Evolutionary conservation across 2,797 vertebrate genomes (phyloP), one percentile per base, ranked within the genome.

Genomic region (Characodon lateralis): DNA sequence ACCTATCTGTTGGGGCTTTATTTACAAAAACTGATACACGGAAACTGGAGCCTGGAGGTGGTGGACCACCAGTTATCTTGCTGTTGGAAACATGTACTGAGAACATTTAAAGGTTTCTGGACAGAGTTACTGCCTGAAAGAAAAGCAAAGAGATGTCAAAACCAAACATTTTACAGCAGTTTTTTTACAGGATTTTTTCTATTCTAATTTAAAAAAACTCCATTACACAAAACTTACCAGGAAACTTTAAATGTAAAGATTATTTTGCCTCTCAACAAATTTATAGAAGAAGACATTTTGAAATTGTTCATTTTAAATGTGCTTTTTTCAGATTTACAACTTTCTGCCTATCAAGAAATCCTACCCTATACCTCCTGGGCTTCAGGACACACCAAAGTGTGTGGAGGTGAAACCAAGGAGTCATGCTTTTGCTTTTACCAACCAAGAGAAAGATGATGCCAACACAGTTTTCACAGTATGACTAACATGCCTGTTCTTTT

Each of bases 391-490:
- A 48, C 0, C 2, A 0, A 5, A 55, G 8, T 94, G 93, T 31
- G 14, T 93, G 46, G 56, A 0, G 0, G 85, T 94, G 53, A 84
- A 92, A 71, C 68, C 79, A 2, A 91, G 28, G 73, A 85, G 91
- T 79, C 84, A 48, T 1, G 0, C 78, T 5, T 0, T 73, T 0
- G 79, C 75, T 0, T 12, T 63, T 43, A 78, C 74, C 14, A 3
- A 0, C 16, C n/a, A 16, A 0, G 24, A 35, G 0, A 12, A 1
- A 14, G 20, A 83, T 0, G 85, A 92, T 51, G 74, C 89, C 20
- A 6, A 43, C 31, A 55, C 59, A 1, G 85, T 91, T 82, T 93
- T 93, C 66, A 56, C 88, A 87, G 93, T 94, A 43, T 13, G 91
- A 92, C 26, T 7, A 16, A 6, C 31, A 13, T 22, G 24, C 10